Evolutionary conservation across 2,888 invertebrate genomes (phyloP), one percentile per base, ranked within the genome.

Genomic region (Belgica antarctica): DNA sequence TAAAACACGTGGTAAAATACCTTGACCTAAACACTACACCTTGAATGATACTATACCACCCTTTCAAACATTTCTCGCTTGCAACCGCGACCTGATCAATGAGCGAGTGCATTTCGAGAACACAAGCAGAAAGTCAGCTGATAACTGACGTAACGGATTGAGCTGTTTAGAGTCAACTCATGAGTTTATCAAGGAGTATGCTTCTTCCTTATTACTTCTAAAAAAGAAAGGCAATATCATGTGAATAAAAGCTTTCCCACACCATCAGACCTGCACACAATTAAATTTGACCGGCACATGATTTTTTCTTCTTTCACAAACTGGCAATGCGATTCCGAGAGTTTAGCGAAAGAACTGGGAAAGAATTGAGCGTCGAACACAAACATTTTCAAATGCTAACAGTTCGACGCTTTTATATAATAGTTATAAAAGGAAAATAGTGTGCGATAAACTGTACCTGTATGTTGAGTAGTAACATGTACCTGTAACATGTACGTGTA

Each of bases 231-330:
- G n/a, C 12, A 46, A 46, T n/a, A 15, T 46, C 12, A 46, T n/a
- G 17, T 7, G 12, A 46, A 5, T n/a, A 19, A 24, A 52, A 52
- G 27, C 7, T 25, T 59, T 25, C 25, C 22, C 24, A 59, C 4
- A 59, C 24, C 8, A 27, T 12, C 52, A 52, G 52, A 5, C 7
- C 4, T 52, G 3, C 52, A 52, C 52, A 52, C 59, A 59, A 59
- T 25, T 57, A 22, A 57, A n/a, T 25, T 59, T 25, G 59, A 59
- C 59, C 59, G 59, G 59, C 59, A 59, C 25, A 59, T 27, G 27
- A 27, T 59, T 27, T 52, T 5, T 22, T 59, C 22, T 3, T 10
- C 22, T 22, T 7, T 22, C 12, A 8, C 7, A 12, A n/a, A 27
- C 27, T n/a, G 59, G 27, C 27, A 27, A n/a, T 52, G 19, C 12